Evolutionary conservation across 2,113 vertebrate genomes (phyloP).

Genomic region (Carollia perspicillata): DNA sequence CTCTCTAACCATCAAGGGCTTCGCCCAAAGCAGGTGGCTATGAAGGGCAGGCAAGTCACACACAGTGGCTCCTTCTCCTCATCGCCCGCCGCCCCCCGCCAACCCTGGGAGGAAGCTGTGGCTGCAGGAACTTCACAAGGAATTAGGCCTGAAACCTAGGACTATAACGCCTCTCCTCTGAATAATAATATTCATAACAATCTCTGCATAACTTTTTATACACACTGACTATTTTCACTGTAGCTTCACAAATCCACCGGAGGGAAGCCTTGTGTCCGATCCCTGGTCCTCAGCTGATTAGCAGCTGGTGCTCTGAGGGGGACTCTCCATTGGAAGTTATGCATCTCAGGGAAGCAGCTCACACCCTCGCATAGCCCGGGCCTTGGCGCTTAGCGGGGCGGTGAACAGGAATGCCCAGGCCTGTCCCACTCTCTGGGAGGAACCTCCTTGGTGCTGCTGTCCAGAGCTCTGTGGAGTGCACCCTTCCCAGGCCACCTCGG

Average conservation of each 20-base stretch:
- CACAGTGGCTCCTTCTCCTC: neutral
- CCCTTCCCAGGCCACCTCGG: neutral
- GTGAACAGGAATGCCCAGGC: rapidly evolving
- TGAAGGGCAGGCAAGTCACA: neutral
- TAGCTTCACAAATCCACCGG: neutral
- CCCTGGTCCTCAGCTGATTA: neutral
- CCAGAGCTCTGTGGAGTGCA: neutral
- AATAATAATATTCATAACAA: neutral
- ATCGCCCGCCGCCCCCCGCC: rapidly evolving
- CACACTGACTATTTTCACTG: neutral
- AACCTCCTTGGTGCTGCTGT: neutral
- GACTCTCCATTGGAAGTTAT: neutral
- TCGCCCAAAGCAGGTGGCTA: neutral
- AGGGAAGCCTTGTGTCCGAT: neutral
- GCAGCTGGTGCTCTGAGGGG: neutral
- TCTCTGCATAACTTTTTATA: neutral
- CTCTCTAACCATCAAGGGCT: neutral
- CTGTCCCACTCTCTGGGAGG: too few relatives aligned
- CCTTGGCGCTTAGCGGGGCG: neutral
- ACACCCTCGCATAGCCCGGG: neutral
- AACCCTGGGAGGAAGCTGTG: neutral
- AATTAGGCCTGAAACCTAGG: neutral
- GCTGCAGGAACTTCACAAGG: neutral
- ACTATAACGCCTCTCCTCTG: neutral
- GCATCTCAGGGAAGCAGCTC: neutral